Evolutionary conservation across 2,797 vertebrate species (phyloP), one percentile per base, ranked within the genome.

Genomic region (Sebastes cheni): DNA sequence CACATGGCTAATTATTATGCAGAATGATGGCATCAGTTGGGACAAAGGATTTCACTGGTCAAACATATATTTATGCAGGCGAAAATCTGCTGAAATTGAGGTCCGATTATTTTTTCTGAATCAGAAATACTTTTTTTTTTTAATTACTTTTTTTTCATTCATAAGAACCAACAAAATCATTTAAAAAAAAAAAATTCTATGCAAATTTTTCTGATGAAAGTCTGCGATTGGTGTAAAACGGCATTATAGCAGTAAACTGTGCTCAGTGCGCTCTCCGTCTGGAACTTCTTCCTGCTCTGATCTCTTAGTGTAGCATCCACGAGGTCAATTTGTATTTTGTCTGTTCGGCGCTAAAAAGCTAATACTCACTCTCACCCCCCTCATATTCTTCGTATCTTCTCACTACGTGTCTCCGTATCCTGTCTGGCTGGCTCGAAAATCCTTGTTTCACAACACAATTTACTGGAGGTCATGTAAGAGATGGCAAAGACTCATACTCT

Each of bases 391-490:
- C 18, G 50, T 36, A 12, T 52, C 14, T 23, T 55, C 34, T 67
- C 39, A 67, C 36, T 65, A 25, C 18, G 12, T 65, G 71, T 59
- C 34, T 61, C 30, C 2, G 22, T 65, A n/a, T 69, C 69, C 61
- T 27, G 50, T 54, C 80, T 60, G 58, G 72, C 72, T 67, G 77
- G 58, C 52, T 67, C 39, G 13, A 66, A 52, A 46, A 77, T 68
- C 71, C 59, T 67, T 56, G 62, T 88, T 88, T 76, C n/a, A 79
- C 67, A 77, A 75, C 77, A 84, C 71, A 69, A 86, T 85, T 50
- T 20, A 46, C 74, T 67, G 46, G 72, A 77, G 79, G 70, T 83
- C 76, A 81, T 62, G 78, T 82, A 78, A 71, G 79, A 80, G 79
- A 89, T 71, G 67, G 68, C 79, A 80, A 75, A 68, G 76, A 60